phyloP scores from a whole-genome alignment of 2,797 vertebrate species.

The Leucoraja ocellata region DNA sequence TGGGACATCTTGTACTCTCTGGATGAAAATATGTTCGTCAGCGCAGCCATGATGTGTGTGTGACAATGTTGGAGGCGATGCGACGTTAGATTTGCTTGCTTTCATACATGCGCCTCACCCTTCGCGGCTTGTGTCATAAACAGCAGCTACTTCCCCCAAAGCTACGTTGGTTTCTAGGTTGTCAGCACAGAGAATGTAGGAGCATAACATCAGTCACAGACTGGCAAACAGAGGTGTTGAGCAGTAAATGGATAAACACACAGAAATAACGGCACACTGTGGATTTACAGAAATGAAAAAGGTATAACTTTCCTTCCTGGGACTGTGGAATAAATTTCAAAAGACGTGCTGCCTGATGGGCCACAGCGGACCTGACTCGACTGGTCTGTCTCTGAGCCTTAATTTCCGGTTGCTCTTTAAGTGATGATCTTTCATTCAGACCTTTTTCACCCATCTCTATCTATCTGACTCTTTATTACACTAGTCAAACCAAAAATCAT shows the following conservation, averaged over 20 bases:
- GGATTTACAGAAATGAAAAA: not conserved
- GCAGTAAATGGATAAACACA: not conserved
- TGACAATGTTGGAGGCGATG: no score
- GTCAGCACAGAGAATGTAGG: not conserved
- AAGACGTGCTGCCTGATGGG: not conserved
- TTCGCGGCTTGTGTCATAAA: not conserved
- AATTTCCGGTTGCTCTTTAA: not conserved
- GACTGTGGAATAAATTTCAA: not conserved
- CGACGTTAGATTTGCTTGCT: no score
- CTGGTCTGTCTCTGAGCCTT: not conserved
- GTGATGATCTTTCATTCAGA: not conserved
- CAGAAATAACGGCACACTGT: not conserved
- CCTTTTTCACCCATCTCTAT: not conserved
- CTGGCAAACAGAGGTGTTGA: not conserved
- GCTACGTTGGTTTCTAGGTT: no score
- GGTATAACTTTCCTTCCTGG: not conserved
- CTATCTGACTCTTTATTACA: not conserved
- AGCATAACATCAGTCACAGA: not conserved
- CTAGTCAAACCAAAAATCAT: not conserved
- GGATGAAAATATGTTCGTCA: no score
- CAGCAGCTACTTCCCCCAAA: not conserved
- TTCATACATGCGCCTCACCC: not conserved
- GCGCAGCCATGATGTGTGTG: no score
- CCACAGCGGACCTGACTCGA: not conserved
- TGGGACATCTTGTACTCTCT: no score